Evolutionary conservation across 2,113 vertebrate genomes (phyloP).

Genomic region (Nerophis lumbriciformis): DNA sequence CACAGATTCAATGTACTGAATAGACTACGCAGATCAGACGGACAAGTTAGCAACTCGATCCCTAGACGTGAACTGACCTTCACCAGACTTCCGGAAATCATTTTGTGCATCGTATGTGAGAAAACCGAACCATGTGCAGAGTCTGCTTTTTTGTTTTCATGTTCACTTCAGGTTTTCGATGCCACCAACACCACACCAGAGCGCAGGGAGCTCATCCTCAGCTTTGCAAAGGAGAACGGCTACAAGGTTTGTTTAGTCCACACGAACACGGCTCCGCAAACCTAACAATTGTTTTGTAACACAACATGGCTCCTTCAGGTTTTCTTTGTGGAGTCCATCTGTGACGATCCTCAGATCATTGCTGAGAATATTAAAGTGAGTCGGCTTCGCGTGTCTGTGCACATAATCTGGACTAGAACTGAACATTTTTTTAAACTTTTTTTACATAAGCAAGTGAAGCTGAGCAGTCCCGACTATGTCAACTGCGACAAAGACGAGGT

Average conservation of each 20-base stretch:
- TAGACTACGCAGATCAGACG: too few relatives aligned
- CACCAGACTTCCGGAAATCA: too few relatives aligned
- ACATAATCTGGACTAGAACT: neutral
- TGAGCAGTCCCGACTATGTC: conserved; percentile 83
- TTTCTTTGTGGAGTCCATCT: conserved; percentile 88
- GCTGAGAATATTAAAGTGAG: conserved; percentile 82
- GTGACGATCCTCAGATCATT: conserved; percentile 82
- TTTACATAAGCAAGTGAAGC: conserved; percentile 81
- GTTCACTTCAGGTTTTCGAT: conserved; percentile 77
- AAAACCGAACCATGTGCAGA: neutral
- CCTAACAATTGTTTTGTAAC: too few relatives aligned
- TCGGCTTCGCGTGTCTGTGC: neutral
- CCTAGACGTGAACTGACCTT: too few relatives aligned
- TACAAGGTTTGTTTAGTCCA: conserved; percentile 73
- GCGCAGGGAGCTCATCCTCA: conserved; percentile 76
- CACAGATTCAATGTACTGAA: too few relatives aligned
- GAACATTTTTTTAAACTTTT: neutral
- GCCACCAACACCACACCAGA: conserved; percentile 85
- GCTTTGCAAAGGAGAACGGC: conserved; percentile 79
- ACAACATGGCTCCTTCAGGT: conserved; percentile 57
- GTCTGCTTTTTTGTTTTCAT: neutral
- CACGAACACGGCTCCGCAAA: neutral
- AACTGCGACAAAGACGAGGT: conserved; percentile 82
- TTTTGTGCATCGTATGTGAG: too few relatives aligned
- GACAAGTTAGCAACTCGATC: too few relatives aligned